Evolutionary conservation across 2,797 vertebrate genomes (phyloP).

Genomic region (Cephalopachus bancanus): DNA sequence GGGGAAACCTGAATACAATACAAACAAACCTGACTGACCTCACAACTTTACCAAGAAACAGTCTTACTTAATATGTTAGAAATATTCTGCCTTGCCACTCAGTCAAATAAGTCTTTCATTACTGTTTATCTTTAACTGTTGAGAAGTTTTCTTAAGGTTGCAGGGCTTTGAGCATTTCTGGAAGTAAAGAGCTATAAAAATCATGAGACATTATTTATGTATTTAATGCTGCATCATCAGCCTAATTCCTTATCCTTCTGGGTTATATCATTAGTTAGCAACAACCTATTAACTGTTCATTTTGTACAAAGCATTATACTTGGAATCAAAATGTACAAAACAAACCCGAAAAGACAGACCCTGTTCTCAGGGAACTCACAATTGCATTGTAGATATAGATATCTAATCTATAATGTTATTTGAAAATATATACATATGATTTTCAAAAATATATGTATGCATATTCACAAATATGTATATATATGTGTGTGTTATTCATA

Average conservation of each 20-base stretch:
- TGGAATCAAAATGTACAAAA: background rate
- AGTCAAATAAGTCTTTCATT: background rate
- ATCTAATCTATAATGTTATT: background rate
- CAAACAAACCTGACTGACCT: background rate
- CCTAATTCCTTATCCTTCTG: background rate
- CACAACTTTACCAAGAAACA: background rate
- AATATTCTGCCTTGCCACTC: background rate
- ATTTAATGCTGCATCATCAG: background rate
- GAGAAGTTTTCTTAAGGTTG: background rate
- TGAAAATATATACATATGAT: background rate
- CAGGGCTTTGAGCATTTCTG: background rate
- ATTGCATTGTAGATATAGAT: background rate
- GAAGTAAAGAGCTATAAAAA: background rate
- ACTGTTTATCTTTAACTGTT: background rate
- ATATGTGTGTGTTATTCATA: background rate
- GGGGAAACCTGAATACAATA: background rate
- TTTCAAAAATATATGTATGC: background rate
- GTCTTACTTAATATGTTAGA: constrained; percentile 18
- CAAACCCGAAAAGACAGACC: background rate
- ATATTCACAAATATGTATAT: background rate
- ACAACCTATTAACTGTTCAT: background rate
- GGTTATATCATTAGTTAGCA: background rate
- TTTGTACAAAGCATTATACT: background rate
- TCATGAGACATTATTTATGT: background rate
- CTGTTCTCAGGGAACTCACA: background rate